Base-by-base conservation (phyloP, 2,888 invertebrate genomes). In the Agonopterix subpropinquella region DNA sequence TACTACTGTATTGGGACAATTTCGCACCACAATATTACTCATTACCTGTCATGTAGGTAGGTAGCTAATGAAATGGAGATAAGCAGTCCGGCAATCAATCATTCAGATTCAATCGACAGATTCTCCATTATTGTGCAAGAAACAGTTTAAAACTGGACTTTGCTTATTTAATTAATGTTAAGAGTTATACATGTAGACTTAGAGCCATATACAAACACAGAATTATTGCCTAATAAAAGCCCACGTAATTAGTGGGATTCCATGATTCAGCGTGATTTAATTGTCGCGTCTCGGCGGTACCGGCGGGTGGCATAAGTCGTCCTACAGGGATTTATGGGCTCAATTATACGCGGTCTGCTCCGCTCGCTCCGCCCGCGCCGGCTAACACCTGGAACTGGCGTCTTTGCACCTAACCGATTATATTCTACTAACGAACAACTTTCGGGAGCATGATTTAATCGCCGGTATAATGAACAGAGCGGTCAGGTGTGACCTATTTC, bases 251-350 rank as follows among this genome's bases (percentile, higher is more conserved):
- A 80, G 78, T 71, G 61, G 67, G 67, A 70, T 67, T 72, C 73
- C 73, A 71, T 77, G 82, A 83, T 74, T 77, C 71, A 75, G 65
- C 66, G 67, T 72, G 73, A 78, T 87, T 85, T 86, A 84, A 86
- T 84, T 82, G 85, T 77, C 79, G 76, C 77, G 71, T 73, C 80
- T 70, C 70, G 67, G 66, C 64, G 64, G 70, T 60, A 64, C 59
- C 61, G 63, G 65, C 58, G 55, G 63, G 63, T 50, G 70, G 73
- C 73, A 70, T 70, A 76, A 81, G 80, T 77, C 77, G 72, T 68
- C 67, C 67, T 64, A 66, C 62, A 43, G 54, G 70, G 77, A 87
- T 85, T 87, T 86, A 86, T 85, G 70, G 71, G 76, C 67, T 70
- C 81, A 83, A 87, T 86, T 87, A 86, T 76, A 79, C 73, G 77